Conservation (phyloP, 1,140 invertebrate genomes). For the Periplaneta americana region DNA sequence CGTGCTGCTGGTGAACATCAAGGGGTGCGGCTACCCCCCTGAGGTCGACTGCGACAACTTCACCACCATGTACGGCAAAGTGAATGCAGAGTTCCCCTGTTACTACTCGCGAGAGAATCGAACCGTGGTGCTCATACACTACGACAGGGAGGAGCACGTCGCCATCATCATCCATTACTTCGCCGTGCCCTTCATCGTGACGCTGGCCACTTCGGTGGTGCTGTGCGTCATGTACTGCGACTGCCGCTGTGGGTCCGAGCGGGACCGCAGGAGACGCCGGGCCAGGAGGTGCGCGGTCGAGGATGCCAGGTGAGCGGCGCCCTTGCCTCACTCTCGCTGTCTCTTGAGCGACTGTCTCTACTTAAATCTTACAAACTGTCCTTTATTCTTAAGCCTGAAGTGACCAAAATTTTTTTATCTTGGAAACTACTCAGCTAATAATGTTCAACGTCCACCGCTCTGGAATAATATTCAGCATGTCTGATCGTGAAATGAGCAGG, state of each 20-base stretch:
- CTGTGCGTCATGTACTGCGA: conserved; percentile 81
- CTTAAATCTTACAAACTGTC: too few species aligned
- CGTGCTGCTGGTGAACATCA: conserved; percentile 69
- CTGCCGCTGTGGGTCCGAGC: conserved; percentile 51
- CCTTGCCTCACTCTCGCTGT: neutral
- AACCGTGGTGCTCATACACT: conserved; percentile 71
- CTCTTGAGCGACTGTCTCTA: too few species aligned
- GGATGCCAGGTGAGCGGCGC: conserved; percentile 48
- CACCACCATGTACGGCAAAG: conserved; percentile 64
- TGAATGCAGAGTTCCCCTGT: conserved; percentile 73
- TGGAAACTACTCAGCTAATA: too few species aligned
- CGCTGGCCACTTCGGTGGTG: conserved; percentile 72
- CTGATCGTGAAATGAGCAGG: too few species aligned
- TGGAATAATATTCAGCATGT: too few species aligned
- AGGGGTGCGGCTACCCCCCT: conserved; percentile 86
- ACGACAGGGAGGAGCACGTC: conserved; percentile 71
- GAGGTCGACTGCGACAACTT: conserved; percentile 78
- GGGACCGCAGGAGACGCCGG: conserved; percentile 41
- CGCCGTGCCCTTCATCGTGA: conserved; percentile 73
- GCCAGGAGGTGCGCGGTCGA: conserved; percentile 47
- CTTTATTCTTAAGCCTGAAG: too few species aligned
- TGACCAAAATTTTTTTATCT: too few species aligned
- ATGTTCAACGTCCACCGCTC: too few species aligned
- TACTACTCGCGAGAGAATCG: conserved; percentile 77
- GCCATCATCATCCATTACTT: conserved; percentile 74